These are phyloP conservation scores for Campylomormyrus numenius DNA, from an alignment of 2,113 vertebrate genomes.

Conservation along the genomic window DNA sequence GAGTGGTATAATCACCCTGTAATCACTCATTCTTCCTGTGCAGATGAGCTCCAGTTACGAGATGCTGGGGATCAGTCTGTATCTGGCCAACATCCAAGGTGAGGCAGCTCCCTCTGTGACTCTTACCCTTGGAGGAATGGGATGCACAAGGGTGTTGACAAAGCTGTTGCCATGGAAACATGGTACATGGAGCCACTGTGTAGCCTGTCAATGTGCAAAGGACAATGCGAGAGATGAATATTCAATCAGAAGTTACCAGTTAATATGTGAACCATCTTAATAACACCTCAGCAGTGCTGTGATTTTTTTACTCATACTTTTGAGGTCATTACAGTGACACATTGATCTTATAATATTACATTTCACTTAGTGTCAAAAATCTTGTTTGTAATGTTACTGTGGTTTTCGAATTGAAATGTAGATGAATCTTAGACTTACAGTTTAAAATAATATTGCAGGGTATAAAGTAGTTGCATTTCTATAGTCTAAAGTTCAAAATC, in stretches of 20 bases:
- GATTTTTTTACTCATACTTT: neutral
- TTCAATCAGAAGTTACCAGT: neutral
- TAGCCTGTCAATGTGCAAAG: neutral
- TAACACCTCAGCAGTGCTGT: neutral
- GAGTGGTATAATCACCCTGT: neutral
- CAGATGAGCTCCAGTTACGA: constrained; percentile 77
- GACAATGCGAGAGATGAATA: constrained; percentile 12
- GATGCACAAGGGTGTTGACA: neutral
- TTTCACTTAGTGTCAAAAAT: neutral
- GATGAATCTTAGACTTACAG: neutral
- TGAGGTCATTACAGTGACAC: neutral
- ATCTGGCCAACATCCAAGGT: constrained; percentile 82
- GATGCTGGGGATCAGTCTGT: constrained; percentile 75
- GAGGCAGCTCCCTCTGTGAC: constrained; percentile 36
- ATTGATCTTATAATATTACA: neutral
- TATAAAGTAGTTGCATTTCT: neutral
- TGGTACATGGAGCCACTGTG: neutral
- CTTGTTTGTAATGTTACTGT: neutral
- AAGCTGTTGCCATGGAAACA: constrained; percentile 27
- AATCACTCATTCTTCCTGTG: constrained; percentile 14
- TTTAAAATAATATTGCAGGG: neutral
- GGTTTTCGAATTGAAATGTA: neutral
- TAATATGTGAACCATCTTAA: neutral
- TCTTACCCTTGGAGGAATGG: neutral
- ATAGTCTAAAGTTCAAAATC: neutral